Evolutionary conservation across 2,797 vertebrate genomes (phyloP).

Genomic region (Neoniphon sammara): DNA sequence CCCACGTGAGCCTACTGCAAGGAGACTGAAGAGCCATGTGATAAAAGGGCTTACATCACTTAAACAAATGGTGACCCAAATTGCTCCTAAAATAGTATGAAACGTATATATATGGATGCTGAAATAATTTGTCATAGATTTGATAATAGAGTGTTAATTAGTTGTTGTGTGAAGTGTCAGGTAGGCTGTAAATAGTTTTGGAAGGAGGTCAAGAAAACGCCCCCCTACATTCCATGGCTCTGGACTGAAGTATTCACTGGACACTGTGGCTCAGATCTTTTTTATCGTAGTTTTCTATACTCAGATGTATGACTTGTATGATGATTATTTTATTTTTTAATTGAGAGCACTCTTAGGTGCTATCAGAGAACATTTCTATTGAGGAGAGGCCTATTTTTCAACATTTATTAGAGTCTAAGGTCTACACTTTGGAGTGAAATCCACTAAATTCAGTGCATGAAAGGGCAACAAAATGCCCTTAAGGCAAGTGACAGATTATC

Average conservation of each 20-base stretch:
- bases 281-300: conserved; percentile 22
- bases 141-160: not conserved
- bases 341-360: not conserved
- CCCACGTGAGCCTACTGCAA: conserved; percentile 16
- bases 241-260: conserved; percentile 55
- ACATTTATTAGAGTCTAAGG: not conserved
- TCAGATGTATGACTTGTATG: conserved; percentile 9
- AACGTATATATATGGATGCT: not conserved
- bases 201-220: conserved; percentile 5
- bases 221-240: conserved; percentile 41
- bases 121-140: not conserved
- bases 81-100: not conserved
- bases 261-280: conserved; percentile 22
- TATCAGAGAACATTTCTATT: conserved; percentile 16
- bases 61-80: not conserved
- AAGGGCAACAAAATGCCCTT: conserved; percentile 12
- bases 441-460: conserved; percentile 31
- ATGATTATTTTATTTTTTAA: conserved; percentile 30
- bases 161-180: conserved; percentile 19
- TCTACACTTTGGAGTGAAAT: conserved; percentile 1
- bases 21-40: conserved; percentile 17
- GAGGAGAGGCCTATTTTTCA: conserved; percentile 6
- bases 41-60: conserved; percentile 2
- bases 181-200: conserved; percentile 42
- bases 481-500: conserved; percentile 34